Conservation (phyloP, 2,113 vertebrate species). For the Nibea coibor region DNA sequence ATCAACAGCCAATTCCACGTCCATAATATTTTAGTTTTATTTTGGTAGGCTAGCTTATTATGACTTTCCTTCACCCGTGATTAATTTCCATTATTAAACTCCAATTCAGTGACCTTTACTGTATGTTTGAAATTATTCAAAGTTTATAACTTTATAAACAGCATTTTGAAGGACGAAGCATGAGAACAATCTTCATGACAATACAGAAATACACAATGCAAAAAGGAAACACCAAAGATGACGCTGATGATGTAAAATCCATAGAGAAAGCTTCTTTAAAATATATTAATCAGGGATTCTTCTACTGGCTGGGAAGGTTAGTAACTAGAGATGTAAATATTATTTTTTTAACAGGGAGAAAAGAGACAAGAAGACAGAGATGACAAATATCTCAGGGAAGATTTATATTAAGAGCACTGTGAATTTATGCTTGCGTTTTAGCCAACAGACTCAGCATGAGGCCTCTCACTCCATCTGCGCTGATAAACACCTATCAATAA, state of each 20-base stretch:
- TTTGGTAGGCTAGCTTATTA: neutral
- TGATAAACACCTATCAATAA: conserved; percentile 59
- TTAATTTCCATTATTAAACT: neutral
- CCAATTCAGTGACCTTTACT: neutral
- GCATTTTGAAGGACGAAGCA: conserved; percentile 1
- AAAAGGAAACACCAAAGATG: neutral
- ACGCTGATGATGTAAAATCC: neutral
- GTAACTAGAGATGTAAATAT: neutral
- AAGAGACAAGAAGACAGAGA: neutral
- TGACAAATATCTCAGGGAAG: conserved; percentile 7
- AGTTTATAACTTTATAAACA: neutral
- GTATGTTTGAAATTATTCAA: neutral
- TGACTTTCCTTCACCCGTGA: neutral
- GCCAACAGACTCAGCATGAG: conserved; percentile 22
- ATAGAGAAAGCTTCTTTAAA: neutral
- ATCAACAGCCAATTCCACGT: neutral
- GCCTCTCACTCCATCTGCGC: conserved; percentile 39
- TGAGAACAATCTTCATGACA: neutral
- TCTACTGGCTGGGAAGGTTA: neutral
- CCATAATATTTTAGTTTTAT: too few species aligned
- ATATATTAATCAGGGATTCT: neutral
- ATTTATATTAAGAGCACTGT: conserved; percentile 28
- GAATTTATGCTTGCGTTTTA: conserved; percentile 23
- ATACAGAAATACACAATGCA: neutral
- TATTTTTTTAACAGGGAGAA: conserved; percentile 1